Base-by-base conservation (phyloP, 2,113 vertebrate species). In the Philantomba maxwellii region DNA sequence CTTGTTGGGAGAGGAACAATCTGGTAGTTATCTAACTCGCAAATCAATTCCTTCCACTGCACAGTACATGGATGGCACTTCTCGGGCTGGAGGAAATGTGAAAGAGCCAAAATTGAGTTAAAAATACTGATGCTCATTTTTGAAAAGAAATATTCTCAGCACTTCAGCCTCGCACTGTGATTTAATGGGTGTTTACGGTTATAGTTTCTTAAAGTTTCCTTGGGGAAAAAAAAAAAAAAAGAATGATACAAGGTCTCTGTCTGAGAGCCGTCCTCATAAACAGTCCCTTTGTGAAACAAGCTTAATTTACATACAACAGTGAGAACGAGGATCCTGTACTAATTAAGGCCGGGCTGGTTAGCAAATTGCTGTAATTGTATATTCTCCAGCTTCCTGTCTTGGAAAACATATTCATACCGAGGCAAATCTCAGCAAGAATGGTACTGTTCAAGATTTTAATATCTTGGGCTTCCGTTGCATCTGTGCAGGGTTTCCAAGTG, bases 241-340 rank as follows among this genome's bases (percentile, higher is more conserved):
- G 66, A 57, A 85, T 45, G 83, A 89, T 85, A 97, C 86, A 93
- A 93, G 94, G 95, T 83, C 90, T 93, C 93, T 58, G 78, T 66
- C 95, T 95, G 49, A 3, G 53, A 60, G 64, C 43, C 4, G 0
- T 26, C 91, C 78, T 90, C 87, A 91, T 57, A 92, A 94, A 96
- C 94, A 94, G 89, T 77, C 78, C 80, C 96, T 97, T 95, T 95
- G 93, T 97, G 86, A 95, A 87, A 88, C 49, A 73, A 70, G 93
- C 94, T 97, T 96, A 28, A 97, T 98, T 98, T 98, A 96, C 91
- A 98, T 91, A 98, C 95, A 93, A 96, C 94, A 94, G 91, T 95
- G 91, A 96, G 93, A 96, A 36, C 1, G 6, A 89, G 94, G 78
- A 91, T 75, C 85, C 92, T 73, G 81, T 83, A 78, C 93, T 97